A percentile compares a stretch with the other conserved stretches of the same genome.
phyloP scores from a whole-genome alignment of 2,113 vertebrate species.

The Erythrocebus patas region DNA sequence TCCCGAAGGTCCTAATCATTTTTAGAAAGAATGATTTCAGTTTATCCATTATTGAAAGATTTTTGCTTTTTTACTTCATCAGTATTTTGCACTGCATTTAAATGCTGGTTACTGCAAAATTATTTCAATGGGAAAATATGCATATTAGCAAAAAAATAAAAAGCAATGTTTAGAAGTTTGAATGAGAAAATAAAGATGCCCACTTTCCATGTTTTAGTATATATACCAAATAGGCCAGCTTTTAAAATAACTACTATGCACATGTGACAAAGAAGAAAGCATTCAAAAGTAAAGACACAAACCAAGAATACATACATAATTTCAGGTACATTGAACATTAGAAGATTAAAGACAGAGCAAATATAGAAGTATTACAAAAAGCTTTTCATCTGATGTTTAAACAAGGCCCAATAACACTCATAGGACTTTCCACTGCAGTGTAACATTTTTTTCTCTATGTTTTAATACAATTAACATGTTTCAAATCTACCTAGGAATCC shows the following conservation, averaged over 20 bases:
- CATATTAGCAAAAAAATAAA: conserved; percentile 74
- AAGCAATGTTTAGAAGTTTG: conserved; percentile 75
- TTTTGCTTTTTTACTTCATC: conserved; percentile 78
- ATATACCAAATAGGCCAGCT: conserved; percentile 44
- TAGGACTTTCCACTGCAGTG: background rate
- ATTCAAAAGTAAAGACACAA: conserved; percentile 79
- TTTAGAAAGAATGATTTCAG: conserved; percentile 99
- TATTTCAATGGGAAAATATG: conserved; percentile 77
- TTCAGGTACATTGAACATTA: conserved; percentile 70
- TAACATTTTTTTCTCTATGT: background rate
- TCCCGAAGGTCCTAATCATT: conserved; percentile 99
- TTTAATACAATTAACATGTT: conserved; percentile 5
- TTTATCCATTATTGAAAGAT: conserved; percentile 89
- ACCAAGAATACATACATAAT: conserved; percentile 76
- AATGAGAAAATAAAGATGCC: conserved; percentile 70
- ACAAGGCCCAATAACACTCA: background rate
- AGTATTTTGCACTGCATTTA: conserved; percentile 82
- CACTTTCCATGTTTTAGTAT: conserved; percentile 68
- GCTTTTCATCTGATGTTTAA: conserved; percentile 22
- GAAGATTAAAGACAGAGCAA: conserved; percentile 69
- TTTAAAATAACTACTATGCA: conserved; percentile 60
- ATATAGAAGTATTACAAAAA: conserved; percentile 33
- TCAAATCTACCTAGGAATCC: background rate
- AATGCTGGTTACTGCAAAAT: conserved; percentile 83
- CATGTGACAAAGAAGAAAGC: conserved; percentile 79